A percentile compares a stretch with the other conserved stretches of the same genome.
Conservation (phyloP, 2,888 invertebrate genomes). For the Eristalis arbustorum region DNA sequence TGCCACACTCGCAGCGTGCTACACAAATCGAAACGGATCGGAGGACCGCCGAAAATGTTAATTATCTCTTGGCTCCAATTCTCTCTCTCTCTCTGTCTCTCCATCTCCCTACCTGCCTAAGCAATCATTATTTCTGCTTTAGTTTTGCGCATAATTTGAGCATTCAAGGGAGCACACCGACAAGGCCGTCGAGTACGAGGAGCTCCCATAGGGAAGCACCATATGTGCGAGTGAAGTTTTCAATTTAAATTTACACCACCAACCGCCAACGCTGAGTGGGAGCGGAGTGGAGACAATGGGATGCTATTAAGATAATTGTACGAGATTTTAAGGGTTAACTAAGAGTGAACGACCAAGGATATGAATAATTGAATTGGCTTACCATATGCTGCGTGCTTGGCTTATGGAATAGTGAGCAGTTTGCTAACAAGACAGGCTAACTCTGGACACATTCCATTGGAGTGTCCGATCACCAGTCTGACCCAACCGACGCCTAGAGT, state of each 20-base stretch:
- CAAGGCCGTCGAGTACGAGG: not conserved
- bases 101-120: not conserved
- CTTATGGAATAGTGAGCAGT: not conserved
- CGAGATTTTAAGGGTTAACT: constrained; percentile 36
- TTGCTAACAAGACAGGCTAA: no score
- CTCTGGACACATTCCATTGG: no score
- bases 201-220: constrained; percentile 15
- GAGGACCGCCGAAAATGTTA: constrained; percentile 15
- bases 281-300: constrained; percentile 27
- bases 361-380: constrained; percentile 30
- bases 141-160: constrained; percentile 41
- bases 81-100: not conserved
- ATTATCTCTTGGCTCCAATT: not conserved
- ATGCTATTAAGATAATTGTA: constrained; percentile 51
- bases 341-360: not conserved
- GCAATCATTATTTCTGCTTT: constrained; percentile 13
- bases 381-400: not conserved
- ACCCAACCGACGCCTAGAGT: no score
- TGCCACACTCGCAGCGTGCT: not conserved
- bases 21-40: constrained; percentile 25
- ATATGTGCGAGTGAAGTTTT: constrained; percentile 54
- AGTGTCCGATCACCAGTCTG: no score
- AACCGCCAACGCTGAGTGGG: not conserved
- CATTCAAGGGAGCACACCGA: not conserved
- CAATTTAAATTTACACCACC: constrained; percentile 44